Conservation (phyloP, 2,888 invertebrate genomes). For the Caenorhabditis sp. region DNA sequence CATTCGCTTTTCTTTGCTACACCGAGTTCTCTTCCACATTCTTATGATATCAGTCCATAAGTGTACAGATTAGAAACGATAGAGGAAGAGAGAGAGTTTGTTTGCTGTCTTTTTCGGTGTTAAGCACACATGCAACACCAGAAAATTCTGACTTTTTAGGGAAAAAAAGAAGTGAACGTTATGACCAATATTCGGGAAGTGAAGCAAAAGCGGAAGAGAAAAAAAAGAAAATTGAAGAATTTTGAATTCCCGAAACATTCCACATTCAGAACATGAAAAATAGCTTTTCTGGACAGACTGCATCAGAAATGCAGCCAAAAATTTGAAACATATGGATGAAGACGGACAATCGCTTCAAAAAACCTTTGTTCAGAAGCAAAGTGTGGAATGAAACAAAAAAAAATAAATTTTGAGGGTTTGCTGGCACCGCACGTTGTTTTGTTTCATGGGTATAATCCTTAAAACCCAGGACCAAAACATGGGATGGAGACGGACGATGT, state of each 20-base stretch:
- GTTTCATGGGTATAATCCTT: slow-evolving; percentile 24
- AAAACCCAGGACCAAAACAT: slow-evolving; percentile 15
- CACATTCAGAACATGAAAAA: too few relatives aligned
- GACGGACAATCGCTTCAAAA: too few relatives aligned
- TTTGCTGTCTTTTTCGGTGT: slow-evolving; percentile 32
- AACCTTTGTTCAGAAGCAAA: too few relatives aligned
- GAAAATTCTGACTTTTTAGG: not conserved
- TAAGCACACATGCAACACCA: slow-evolving; percentile 15
- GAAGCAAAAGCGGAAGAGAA: too few relatives aligned
- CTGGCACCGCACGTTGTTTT: slow-evolving; percentile 12
- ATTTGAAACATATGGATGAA: too few relatives aligned
- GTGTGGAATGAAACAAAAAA: too few relatives aligned
- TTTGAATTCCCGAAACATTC: too few relatives aligned
- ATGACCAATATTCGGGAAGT: not conserved
- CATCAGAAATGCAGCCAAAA: too few relatives aligned
- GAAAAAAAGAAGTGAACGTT: not conserved
- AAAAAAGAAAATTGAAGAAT: too few relatives aligned
- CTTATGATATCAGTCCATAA: slow-evolving; percentile 53
- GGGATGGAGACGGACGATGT: not conserved
- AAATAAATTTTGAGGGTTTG: not conserved
- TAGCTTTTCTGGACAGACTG: too few relatives aligned
- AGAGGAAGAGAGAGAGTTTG: slow-evolving; percentile 21
- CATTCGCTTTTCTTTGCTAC: slow-evolving; percentile 1
- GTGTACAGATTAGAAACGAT: slow-evolving; percentile 41
- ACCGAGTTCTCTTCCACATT: slow-evolving; percentile 30